Percentiles rank a stretch among this genome's conserved stretches.
Evolutionary conservation across 2,888 invertebrate species (phyloP).

Genomic region (Polydrusus pterygomalis): DNA sequence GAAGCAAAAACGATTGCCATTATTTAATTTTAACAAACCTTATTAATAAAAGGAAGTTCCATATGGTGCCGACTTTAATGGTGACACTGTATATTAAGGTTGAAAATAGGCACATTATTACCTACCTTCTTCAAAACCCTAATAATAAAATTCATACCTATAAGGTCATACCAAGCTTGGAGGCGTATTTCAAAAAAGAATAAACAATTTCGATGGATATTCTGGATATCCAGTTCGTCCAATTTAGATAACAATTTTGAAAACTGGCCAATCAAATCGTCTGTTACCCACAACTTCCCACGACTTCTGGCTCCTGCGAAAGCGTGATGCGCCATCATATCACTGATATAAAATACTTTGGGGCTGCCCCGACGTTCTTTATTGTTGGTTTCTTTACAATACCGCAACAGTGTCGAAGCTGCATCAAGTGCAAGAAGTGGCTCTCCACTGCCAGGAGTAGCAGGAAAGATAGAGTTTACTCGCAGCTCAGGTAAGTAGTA

Average conservation of each 20-base stretch:
- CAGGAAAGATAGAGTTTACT: conserved; percentile 22
- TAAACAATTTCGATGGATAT: conserved; percentile 17
- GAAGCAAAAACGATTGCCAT: no score
- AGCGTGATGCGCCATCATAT: conserved; percentile 51
- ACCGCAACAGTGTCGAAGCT: conserved; percentile 42
- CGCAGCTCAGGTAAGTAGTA: conserved; percentile 40
- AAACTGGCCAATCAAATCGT: conserved; percentile 38
- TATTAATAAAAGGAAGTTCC: no score
- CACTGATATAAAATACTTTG: conserved; percentile 45
- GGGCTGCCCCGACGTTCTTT: conserved; percentile 42
- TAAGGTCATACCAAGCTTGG: background rate
- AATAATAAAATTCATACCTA: conserved; percentile 1
- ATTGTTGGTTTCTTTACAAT: conserved; percentile 48
- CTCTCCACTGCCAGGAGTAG: conserved; percentile 41
- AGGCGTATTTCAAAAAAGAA: conserved; percentile 25
- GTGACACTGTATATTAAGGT: background rate
- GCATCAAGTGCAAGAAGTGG: conserved; percentile 39
- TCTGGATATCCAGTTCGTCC: conserved; percentile 18
- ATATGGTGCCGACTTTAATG: no score
- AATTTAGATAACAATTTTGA: conserved; percentile 30
- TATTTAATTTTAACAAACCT: no score
- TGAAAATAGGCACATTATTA: background rate
- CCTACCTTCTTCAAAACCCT: background rate
- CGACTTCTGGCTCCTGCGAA: conserved; percentile 25
- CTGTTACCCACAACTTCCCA: conserved; percentile 43